phyloP scores from a whole-genome alignment of 2,888 invertebrate genomes.

The Xestia ashworthii region DNA sequence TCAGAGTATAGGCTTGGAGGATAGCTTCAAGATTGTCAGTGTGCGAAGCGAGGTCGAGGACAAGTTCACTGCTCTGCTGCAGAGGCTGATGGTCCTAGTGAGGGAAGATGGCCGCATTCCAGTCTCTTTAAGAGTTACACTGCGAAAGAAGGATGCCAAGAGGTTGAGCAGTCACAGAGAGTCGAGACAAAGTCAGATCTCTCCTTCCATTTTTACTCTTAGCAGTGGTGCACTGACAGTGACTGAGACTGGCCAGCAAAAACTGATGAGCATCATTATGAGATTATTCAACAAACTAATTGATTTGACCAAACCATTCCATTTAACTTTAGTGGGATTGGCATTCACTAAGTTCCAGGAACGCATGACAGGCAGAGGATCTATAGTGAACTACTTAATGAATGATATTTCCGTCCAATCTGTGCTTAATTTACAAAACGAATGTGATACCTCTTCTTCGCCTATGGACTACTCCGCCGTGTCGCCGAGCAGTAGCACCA shows the following conservation, averaged over 20 bases:
- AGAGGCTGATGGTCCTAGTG: constrained; percentile 93
- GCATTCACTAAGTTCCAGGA: constrained; percentile 96
- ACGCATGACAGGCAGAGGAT: constrained; percentile 92
- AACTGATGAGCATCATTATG: constrained; percentile 93
- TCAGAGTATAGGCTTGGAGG: constrained; percentile 95
- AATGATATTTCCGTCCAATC: constrained; percentile 95
- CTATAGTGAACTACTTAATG: constrained; percentile 94
- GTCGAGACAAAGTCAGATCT: constrained; percentile 94
- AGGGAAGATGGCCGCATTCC: constrained; percentile 95
- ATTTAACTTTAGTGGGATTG: constrained; percentile 95
- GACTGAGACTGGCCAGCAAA: constrained; percentile 91
- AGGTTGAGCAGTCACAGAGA: constrained; percentile 93
- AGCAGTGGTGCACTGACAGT: constrained; percentile 87
- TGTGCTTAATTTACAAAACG: constrained; percentile 92
- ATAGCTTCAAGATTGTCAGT: constrained; percentile 94
- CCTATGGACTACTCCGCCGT: constrained; percentile 89
- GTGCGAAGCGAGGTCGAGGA: constrained; percentile 94
- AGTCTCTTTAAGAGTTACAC: constrained; percentile 93
- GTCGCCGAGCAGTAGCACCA: constrained; percentile 87
- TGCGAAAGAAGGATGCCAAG: constrained; percentile 93
- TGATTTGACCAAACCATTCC: constrained; percentile 93
- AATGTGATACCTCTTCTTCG: constrained; percentile 86
- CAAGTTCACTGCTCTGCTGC: constrained; percentile 92
- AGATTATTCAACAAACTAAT: constrained; percentile 94
- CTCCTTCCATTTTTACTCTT: constrained; percentile 91